Conservation (phyloP, 2,797 vertebrate genomes). For the Pagetopsis macropterus region DNA sequence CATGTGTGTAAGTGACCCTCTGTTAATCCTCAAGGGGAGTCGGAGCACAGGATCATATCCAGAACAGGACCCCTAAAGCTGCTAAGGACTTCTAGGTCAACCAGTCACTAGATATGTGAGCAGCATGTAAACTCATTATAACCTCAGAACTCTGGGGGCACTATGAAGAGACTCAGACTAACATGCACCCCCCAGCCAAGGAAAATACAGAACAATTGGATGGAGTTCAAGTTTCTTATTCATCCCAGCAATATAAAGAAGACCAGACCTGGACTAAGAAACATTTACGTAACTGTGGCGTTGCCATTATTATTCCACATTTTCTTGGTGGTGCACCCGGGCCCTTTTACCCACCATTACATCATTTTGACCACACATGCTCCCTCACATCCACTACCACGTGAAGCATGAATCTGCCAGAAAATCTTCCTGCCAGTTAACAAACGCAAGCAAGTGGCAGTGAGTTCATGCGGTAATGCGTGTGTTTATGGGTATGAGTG, state of each 20-base stretch:
- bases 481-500: slow-evolving; percentile 1
- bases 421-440: slow-evolving; percentile 41
- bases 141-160: background rate
- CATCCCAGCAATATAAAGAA: slow-evolving; percentile 9
- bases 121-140: slow-evolving; percentile 10
- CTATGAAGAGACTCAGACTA: background rate
- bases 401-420: slow-evolving; percentile 40
- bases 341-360: slow-evolving; percentile 53
- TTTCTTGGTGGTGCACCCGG: slow-evolving; percentile 34
- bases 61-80: slow-evolving; percentile 19
- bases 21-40: slow-evolving; percentile 21
- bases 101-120: background rate
- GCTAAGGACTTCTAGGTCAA: slow-evolving; percentile 10
- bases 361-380: slow-evolving; percentile 51
- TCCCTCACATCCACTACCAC: slow-evolving; percentile 31
- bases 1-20: slow-evolving; percentile 14
- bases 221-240: slow-evolving; percentile 17
- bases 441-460: slow-evolving; percentile 16
- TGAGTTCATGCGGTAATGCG: slow-evolving; percentile 20
- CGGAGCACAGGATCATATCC: slow-evolving; percentile 1
- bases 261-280: slow-evolving; percentile 7
- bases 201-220: slow-evolving; percentile 16
- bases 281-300: slow-evolving; percentile 45
- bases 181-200: background rate
- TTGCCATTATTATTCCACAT: slow-evolving; percentile 44